phyloP scores from a whole-genome alignment of 2,797 vertebrate genomes.

The Poecilia wingei region DNA sequence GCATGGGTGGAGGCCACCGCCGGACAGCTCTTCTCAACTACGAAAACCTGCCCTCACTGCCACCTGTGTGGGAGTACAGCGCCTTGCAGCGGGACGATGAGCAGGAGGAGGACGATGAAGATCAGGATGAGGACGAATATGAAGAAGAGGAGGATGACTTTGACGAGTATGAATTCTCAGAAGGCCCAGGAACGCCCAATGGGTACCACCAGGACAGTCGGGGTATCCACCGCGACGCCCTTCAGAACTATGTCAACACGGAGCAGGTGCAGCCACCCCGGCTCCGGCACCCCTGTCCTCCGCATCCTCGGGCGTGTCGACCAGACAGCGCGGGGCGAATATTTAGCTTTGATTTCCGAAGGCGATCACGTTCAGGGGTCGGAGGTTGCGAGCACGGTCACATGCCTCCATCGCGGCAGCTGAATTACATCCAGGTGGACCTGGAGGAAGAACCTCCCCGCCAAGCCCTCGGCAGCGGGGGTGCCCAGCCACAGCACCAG shows the following conservation, averaged over 20 bases:
- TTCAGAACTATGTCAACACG: conserved; percentile 91
- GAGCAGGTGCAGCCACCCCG: conserved; percentile 77
- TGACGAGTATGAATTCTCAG: conserved; percentile 84
- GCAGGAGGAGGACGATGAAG: conserved; percentile 81
- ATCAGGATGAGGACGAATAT: conserved; percentile 82
- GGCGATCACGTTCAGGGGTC: conserved; percentile 77
- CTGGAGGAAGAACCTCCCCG: conserved; percentile 86
- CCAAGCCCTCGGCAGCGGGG: conserved; percentile 66
- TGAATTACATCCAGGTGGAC: conserved; percentile 99
- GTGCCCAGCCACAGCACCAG: conserved; percentile 77
- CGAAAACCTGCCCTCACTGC: conserved; percentile 94
- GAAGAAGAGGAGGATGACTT: conserved; percentile 83
- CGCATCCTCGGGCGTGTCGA: conserved; percentile 82
- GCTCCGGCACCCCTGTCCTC: conserved; percentile 78
- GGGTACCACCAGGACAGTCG: conserved; percentile 90
- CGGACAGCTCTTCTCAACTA: conserved; percentile 92
- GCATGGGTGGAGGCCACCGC: conserved; percentile 81
- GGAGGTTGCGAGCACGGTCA: conserved; percentile 79
- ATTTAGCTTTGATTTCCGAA: conserved; percentile 95
- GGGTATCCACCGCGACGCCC: conserved; percentile 87
- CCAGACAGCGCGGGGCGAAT: conserved; percentile 79
- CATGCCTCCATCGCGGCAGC: conserved; percentile 86
- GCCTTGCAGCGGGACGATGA: conserved; percentile 82
- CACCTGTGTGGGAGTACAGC: conserved; percentile 93
- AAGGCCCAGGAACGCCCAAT: conserved; percentile 86